phyloP scores from a whole-genome alignment of 1,140 invertebrate species.

The Drosophila asahinai region DNA sequence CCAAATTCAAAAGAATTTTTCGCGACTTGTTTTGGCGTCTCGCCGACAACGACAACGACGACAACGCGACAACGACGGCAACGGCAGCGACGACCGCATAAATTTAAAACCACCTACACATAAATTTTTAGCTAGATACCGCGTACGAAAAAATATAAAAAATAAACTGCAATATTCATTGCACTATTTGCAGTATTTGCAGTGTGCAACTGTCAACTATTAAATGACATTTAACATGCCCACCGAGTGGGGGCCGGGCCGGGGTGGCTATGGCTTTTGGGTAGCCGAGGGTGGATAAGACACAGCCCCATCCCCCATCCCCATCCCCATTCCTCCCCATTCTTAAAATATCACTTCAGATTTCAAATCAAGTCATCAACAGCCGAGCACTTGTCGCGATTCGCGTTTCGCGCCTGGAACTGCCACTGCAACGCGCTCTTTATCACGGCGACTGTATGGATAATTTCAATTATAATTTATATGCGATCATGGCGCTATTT shows the following conservation, averaged over 20 bases:
- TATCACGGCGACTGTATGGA: slow-evolving; percentile 50
- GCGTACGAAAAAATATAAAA: slow-evolving; percentile 31
- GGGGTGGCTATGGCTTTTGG: not conserved
- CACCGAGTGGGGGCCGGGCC: slow-evolving; percentile 37
- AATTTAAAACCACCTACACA: slow-evolving; percentile 73
- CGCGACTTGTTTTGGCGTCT: slow-evolving; percentile 71
- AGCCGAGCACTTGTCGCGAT: slow-evolving; percentile 7
- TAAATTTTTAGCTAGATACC: slow-evolving; percentile 61
- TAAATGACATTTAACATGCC: slow-evolving; percentile 83
- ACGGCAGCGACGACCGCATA: slow-evolving; percentile 76
- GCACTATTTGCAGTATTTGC: slow-evolving; percentile 48
- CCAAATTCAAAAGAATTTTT: slow-evolving; percentile 81
- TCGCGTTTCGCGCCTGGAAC: not conserved
- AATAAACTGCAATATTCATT: slow-evolving; percentile 78
- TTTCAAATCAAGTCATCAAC: slow-evolving; percentile 81
- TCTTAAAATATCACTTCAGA: slow-evolving; percentile 83
- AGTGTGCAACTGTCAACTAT: slow-evolving; percentile 83
- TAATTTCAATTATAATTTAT: slow-evolving; percentile 81
- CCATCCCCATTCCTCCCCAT: slow-evolving; percentile 24
- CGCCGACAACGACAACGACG: slow-evolving; percentile 56
- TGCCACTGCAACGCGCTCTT: slow-evolving; percentile 18
- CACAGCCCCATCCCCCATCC: not conserved
- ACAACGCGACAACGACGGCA: slow-evolving; percentile 64
- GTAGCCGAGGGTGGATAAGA: slow-evolving; percentile 17
- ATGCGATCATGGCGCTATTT: slow-evolving; percentile 73